Conservation (phyloP, 2,113 vertebrate species). For the Planiliza haematocheilus region DNA sequence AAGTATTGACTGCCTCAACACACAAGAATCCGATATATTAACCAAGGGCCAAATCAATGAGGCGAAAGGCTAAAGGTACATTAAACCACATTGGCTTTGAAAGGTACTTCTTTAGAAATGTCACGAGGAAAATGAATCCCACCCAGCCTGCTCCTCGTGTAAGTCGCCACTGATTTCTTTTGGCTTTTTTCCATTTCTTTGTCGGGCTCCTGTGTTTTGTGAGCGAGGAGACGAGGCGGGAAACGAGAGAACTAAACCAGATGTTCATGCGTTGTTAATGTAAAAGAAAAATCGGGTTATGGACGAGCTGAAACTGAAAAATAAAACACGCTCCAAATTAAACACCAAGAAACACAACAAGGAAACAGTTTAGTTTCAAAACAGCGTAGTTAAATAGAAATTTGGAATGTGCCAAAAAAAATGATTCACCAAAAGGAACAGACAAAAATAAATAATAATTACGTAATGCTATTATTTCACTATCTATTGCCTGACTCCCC, state of each 20-base stretch:
- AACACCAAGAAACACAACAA: too few relatives aligned
- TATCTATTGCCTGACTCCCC: not conserved
- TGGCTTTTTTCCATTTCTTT: slow-evolving; percentile 70
- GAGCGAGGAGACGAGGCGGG: slow-evolving; percentile 25
- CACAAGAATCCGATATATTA: slow-evolving; percentile 73
- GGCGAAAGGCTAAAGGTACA: slow-evolving; percentile 77
- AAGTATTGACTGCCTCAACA: slow-evolving; percentile 68
- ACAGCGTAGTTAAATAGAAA: too few relatives aligned
- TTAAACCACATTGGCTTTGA: slow-evolving; percentile 70
- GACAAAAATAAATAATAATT: not conserved
- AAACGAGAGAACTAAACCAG: slow-evolving; percentile 32
- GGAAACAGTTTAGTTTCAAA: too few relatives aligned
- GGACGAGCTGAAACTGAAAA: slow-evolving; percentile 13
- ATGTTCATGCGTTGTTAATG: slow-evolving; percentile 25
- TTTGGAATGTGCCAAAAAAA: not conserved
- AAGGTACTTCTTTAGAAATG: slow-evolving; percentile 75
- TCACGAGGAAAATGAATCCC: slow-evolving; percentile 75
- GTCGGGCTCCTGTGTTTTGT: slow-evolving; percentile 51
- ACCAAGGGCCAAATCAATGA: slow-evolving; percentile 76
- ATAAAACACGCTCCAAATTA: too few relatives aligned
- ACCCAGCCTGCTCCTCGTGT: slow-evolving; percentile 53
- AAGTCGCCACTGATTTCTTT: slow-evolving; percentile 69
- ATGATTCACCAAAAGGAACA: slow-evolving; percentile 5
- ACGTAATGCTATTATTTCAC: not conserved
- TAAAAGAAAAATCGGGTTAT: slow-evolving; percentile 31